Evolutionary conservation across 2,797 vertebrate species (phyloP).

Genomic region (Apogon talboti): DNA sequence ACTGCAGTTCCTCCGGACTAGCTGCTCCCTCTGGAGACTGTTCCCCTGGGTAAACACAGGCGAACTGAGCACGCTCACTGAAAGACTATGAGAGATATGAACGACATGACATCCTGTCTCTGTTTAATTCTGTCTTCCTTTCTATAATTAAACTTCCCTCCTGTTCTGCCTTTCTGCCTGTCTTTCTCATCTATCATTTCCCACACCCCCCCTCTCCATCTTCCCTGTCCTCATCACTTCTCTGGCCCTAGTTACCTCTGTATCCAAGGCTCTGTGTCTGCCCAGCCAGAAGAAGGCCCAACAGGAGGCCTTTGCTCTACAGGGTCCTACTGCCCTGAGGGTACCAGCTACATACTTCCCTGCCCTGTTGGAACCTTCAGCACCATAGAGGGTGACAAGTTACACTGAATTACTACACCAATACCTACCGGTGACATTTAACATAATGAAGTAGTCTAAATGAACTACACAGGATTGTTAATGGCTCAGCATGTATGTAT

Average conservation of each 20-base stretch:
- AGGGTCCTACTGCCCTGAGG: conserved; percentile 84
- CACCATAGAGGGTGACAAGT: conserved; percentile 74
- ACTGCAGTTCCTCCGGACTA: conserved; percentile 82
- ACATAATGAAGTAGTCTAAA: conserved; percentile 3
- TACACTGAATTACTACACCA: conserved; percentile 19
- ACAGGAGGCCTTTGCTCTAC: conserved; percentile 79
- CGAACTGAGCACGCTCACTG: conserved; percentile 29
- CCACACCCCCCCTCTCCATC: conserved; percentile 5
- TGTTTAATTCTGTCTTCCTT: conserved; percentile 26
- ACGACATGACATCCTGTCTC: conserved; percentile 15
- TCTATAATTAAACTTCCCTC: conserved; percentile 51
- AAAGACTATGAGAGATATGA: conserved; percentile 23
- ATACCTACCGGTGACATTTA: conserved; percentile 35
- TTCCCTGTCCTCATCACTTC: conserved; percentile 27
- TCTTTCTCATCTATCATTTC: conserved; percentile 40
- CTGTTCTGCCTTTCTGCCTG: conserved; percentile 19
- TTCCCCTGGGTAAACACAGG: conserved; percentile 80
- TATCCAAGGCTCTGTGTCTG: conserved; percentile 73
- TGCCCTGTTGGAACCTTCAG: conserved; percentile 84
- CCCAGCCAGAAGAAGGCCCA: conserved; percentile 75
- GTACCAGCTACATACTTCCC: conserved; percentile 77
- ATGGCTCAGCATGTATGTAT: no score
- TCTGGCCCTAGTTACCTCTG: conserved; percentile 80
- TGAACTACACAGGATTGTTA: neutral
- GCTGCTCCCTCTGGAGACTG: conserved; percentile 80